These are phyloP conservation scores for Megaceryle maxima DNA, from an alignment of 2,113 vertebrate species.

Conservation along the genomic window DNA sequence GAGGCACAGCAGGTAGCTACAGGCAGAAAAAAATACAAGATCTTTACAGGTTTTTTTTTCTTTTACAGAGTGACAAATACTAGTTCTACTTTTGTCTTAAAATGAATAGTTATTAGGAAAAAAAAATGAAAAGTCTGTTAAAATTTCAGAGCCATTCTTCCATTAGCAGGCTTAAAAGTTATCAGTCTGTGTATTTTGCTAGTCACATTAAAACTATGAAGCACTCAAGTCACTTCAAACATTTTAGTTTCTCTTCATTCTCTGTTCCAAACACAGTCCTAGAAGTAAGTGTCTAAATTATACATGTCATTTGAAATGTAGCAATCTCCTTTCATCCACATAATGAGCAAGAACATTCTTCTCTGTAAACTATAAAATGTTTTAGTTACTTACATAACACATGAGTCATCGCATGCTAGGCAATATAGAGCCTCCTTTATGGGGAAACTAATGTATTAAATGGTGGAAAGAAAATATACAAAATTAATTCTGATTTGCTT, in stretches of 20 bases:
- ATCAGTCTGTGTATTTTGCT: conserved; percentile 1
- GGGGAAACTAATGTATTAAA: background rate
- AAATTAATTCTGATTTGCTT: conserved; percentile 32
- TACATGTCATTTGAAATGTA: conserved; percentile 57
- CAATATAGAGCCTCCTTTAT: background rate
- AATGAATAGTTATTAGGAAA: background rate
- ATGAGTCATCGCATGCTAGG: background rate
- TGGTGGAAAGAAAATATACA: conserved; percentile 2
- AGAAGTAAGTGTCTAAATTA: conserved; percentile 66
- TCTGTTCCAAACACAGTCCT: conserved; percentile 42
- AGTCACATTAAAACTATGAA: conserved; percentile 19
- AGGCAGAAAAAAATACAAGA: background rate
- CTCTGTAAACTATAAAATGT: conserved; percentile 13
- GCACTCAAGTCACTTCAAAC: conserved; percentile 61
- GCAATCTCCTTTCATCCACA: conserved; percentile 58
- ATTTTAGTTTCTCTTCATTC: conserved; percentile 51
- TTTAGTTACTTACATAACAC: conserved; percentile 27
- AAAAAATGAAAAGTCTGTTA: background rate
- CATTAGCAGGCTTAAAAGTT: conserved; percentile 20
- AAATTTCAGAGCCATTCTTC: background rate
- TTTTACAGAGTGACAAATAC: background rate
- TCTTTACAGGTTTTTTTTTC: background rate
- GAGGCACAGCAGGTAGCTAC: background rate
- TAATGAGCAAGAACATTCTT: conserved; percentile 53
- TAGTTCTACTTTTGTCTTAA: background rate